A percentile compares a stretch with the other conserved stretches of the same genome.
Evolutionary conservation across 2,113 vertebrate species (phyloP).

Genomic region (Podilymbus podiceps): DNA sequence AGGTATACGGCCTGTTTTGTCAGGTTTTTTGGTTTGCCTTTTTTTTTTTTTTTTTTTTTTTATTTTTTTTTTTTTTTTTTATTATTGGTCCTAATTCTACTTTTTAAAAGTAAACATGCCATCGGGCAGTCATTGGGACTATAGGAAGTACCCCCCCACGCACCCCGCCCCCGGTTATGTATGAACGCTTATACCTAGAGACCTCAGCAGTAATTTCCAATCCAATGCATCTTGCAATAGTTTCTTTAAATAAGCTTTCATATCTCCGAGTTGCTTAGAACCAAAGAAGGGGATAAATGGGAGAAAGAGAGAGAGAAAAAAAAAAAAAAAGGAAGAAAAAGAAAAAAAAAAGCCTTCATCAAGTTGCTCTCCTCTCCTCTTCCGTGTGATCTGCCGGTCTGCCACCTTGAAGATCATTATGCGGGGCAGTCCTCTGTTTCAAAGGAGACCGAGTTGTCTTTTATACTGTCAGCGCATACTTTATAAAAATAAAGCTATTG

Average conservation of each 20-base stretch:
- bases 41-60: not conserved
- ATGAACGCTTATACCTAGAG: not conserved
- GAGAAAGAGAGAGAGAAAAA: not conserved
- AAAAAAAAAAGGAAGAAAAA: no score
- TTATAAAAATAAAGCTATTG: constrained; percentile 74
- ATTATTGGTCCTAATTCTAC: not conserved
- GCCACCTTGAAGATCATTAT: not conserved
- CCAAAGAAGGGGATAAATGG: not conserved
- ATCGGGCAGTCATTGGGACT: not conserved
- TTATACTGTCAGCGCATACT: constrained; percentile 70
- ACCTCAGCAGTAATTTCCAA: not conserved
- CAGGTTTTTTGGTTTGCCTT: not conserved
- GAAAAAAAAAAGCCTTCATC: not conserved
- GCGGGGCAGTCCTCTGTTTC: not conserved
- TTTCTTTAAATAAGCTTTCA: not conserved
- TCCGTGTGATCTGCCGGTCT: not conserved
- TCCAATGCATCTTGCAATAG: not conserved
- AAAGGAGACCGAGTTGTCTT: constrained; percentile 47
- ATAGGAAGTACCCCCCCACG: not conserved
- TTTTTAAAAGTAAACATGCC: not conserved
- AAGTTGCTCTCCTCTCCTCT: not conserved
- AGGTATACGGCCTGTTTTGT: not conserved
- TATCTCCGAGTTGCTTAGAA: not conserved
- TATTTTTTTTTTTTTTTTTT: not conserved
- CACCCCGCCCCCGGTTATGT: rapidly evolving